Conservation (phyloP, 2,888 invertebrate species). For the Agrotis puta region DNA sequence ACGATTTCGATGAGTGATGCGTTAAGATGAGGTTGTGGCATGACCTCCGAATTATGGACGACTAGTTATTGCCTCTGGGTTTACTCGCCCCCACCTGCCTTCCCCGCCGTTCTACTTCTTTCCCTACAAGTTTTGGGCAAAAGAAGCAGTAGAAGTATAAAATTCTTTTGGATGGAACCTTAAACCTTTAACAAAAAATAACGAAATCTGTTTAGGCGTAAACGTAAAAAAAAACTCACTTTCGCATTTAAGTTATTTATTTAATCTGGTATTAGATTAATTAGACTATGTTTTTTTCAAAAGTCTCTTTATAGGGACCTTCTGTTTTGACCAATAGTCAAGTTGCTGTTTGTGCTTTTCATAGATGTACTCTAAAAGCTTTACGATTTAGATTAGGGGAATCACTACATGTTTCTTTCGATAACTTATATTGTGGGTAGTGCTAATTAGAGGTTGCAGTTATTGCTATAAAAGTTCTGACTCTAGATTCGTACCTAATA, state of each 20-base stretch:
- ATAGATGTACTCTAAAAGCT: not conserved
- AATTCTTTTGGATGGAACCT: no score
- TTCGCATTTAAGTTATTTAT: no score
- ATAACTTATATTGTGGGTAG: not conserved
- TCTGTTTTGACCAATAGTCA: not conserved
- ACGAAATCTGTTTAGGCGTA: no score
- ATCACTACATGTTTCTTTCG: not conserved
- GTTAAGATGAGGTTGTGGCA: not conserved
- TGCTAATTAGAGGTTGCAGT: not conserved
- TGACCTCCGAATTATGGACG: not conserved
- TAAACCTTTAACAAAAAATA: no score
- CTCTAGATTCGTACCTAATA: not conserved
- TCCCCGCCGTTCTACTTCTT: no score
- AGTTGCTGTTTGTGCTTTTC: not conserved
- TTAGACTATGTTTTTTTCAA: not conserved
- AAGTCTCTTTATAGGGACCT: no score
- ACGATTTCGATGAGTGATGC: slow-evolving; percentile 5
- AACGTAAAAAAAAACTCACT: no score
- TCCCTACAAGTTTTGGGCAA: no score
- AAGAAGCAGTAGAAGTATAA: no score
- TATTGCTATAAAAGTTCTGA: not conserved
- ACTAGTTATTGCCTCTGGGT: not conserved
- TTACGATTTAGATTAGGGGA: no score
- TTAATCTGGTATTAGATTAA: not conserved
- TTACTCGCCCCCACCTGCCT: no score